Evolutionary conservation across 2,113 vertebrate species (phyloP), one percentile per base, ranked within the genome.

Genomic region (Apodemus sylvaticus): DNA sequence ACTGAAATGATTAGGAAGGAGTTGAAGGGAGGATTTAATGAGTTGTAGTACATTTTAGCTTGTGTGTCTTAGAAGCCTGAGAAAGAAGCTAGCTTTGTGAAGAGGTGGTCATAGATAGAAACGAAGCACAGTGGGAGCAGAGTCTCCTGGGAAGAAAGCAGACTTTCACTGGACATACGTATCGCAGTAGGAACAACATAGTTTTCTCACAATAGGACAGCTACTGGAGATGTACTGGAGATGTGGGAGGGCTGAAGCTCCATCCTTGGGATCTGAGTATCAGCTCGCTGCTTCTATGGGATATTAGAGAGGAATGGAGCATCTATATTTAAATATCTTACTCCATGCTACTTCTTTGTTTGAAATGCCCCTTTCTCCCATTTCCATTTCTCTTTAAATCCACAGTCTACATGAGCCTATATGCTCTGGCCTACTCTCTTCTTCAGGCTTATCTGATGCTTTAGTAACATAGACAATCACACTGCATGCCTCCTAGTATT

Each of bases 351-450:
- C 36, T 83, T 86, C 34, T 39, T 81, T 90, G 11, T 92, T 92
- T 83, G 48, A 81, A 94, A 29, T 16, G 58, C 82, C 68, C 24
- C 0, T 90, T 6, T 45, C 64, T 42, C 16, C 26, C 14, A 42
- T 88, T 93, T 22, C 66, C 1, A 48, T 96, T 88, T 95, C 79
- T 86, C 19, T 88, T 42, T 53, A 89, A 95, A 78, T 71, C 39
- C 12, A 66, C 6, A 70, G 45, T 53, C 64, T 31, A 26, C 22
- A 85, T 24, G 66, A 66, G 3, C 0, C 22, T n/a, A 14, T 17
- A 4, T n/a, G 42, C 31, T 16, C 42, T 24, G 64, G 11, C 34
- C 87, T 58, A 1, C 62, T n/a, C 3, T 29, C n/a, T 53, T 85
- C 58, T 66, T 93, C 11, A 22, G 48, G 36, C n/a, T 62, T 42